Conservation (phyloP, 1,140 invertebrate species). For the Bursaphelenchus mucronatus region DNA sequence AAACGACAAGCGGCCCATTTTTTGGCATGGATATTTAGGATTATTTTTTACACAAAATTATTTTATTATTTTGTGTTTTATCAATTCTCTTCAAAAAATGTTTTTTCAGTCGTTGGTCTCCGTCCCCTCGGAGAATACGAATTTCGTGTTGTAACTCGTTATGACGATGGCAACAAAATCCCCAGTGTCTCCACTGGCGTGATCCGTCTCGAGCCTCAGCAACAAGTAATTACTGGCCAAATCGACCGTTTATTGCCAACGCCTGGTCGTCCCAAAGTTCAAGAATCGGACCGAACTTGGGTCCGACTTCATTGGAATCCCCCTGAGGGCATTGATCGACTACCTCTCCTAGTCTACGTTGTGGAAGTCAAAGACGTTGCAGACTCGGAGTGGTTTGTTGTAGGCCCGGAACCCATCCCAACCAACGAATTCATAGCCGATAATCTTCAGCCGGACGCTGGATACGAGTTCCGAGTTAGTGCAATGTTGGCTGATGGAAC, state of each 20-base stretch:
- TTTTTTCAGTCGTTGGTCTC: conserved; percentile 49
- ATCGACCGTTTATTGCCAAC: conserved; percentile 20
- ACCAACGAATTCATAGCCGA: conserved; percentile 41
- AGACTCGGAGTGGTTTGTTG: conserved; percentile 41
- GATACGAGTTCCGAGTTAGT: conserved; percentile 57
- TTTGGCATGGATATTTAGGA: too few species aligned
- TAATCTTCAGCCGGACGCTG: conserved; percentile 47
- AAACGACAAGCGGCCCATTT: too few species aligned
- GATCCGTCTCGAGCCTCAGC: conserved; percentile 45
- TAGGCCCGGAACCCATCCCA: conserved; percentile 19
- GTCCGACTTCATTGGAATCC: conserved; percentile 49
- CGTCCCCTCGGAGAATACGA: conserved; percentile 60
- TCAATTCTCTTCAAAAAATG: not conserved
- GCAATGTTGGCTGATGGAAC: conserved; percentile 26
- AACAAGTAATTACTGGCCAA: conserved; percentile 18
- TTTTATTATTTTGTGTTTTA: too few species aligned
- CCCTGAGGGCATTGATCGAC: conserved; percentile 19
- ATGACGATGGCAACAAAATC: conserved; percentile 44
- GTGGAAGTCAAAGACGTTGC: conserved; percentile 54
- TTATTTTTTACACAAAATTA: too few species aligned
- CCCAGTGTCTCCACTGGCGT: conserved; percentile 52
- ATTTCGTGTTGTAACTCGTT: conserved; percentile 52
- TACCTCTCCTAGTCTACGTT: conserved; percentile 43
- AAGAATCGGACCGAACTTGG: conserved; percentile 38
- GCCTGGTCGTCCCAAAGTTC: conserved; percentile 50